Percentiles rank a stretch among this genome's conserved stretches.
phyloP scores from a whole-genome alignment of 2,113 vertebrate genomes.

The Phycodurus eques region DNA sequence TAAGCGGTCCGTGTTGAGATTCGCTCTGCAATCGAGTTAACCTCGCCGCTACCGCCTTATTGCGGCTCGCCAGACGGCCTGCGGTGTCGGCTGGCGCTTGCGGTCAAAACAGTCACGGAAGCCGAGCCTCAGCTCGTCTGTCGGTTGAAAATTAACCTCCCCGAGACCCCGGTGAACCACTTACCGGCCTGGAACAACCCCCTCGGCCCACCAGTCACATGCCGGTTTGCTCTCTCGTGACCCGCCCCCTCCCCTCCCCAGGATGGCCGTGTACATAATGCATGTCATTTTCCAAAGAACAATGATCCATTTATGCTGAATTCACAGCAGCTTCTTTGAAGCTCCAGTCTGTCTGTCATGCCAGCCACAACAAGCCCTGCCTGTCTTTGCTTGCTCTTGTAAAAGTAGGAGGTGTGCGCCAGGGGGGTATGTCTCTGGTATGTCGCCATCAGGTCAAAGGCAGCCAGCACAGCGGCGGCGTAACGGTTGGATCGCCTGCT shows the following conservation, averaged over 20 bases:
- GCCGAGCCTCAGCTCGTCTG: slow-evolving; percentile 25
- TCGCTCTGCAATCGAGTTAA: slow-evolving; percentile 28
- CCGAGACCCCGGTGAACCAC: slow-evolving; percentile 40
- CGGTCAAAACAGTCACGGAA: slow-evolving; percentile 25
- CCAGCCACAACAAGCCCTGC: slow-evolving; percentile 38
- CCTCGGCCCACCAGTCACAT: slow-evolving; percentile 52
- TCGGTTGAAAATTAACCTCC: slow-evolving; percentile 53
- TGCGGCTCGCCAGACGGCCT: slow-evolving; percentile 20
- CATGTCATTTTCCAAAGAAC: slow-evolving; percentile 36
- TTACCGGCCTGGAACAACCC: slow-evolving; percentile 47
- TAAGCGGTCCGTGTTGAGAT: slow-evolving; percentile 46
- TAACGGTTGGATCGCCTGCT: slow-evolving; percentile 29
- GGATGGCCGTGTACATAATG: slow-evolving; percentile 36
- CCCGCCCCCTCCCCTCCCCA: slow-evolving; percentile 4
- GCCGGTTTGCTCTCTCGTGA: slow-evolving; percentile 9
- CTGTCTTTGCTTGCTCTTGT: slow-evolving; percentile 54
- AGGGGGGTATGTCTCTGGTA: slow-evolving; percentile 49
- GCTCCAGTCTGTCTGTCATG: slow-evolving; percentile 9
- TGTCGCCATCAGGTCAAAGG: slow-evolving; percentile 62
- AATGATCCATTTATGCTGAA: slow-evolving; percentile 44
- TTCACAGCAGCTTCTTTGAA: slow-evolving; percentile 34
- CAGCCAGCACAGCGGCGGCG: slow-evolving; percentile 48
- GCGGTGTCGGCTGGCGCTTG: not conserved
- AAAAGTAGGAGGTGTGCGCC: slow-evolving; percentile 12
- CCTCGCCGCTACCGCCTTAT: slow-evolving; percentile 27